phyloP scores from a whole-genome alignment of 2,113 vertebrate species.

The Megalops atlanticus region DNA sequence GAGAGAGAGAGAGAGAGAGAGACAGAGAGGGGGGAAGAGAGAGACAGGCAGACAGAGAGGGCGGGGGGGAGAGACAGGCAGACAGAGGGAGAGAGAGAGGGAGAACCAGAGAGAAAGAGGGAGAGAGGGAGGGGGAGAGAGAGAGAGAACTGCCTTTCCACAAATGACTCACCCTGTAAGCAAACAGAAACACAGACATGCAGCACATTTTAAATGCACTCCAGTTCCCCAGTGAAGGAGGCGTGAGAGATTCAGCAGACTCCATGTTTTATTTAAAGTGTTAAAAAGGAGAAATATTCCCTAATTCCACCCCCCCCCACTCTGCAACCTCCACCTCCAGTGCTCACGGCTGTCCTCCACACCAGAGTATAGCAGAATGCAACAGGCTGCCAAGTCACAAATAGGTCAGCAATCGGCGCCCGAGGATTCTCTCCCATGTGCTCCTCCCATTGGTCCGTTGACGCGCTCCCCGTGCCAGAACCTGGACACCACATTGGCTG shows the following conservation, averaged over 20 bases:
- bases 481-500: slow-evolving; percentile 38
- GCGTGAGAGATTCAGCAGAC: background rate
- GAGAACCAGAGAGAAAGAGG: no score
- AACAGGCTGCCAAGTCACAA: slow-evolving; percentile 44
- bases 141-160: background rate
- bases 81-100: background rate
- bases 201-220: background rate
- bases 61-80: no score
- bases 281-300: background rate
- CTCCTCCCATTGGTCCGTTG: slow-evolving; percentile 47
- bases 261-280: background rate
- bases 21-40: background rate
- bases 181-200: slow-evolving; percentile 1
- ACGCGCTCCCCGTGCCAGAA: slow-evolving; percentile 38
- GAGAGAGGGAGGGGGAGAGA: no score
- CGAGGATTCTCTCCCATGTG: slow-evolving; percentile 44
- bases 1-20: no score
- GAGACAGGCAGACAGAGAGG: background rate
- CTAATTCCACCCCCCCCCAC: background rate
- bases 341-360: slow-evolving; percentile 19
- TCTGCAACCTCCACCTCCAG: background rate
- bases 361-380: slow-evolving; percentile 30
- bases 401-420: slow-evolving; percentile 52
- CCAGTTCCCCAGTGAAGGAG: background rate
- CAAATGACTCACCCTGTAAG: background rate